Evolutionary conservation across 2,113 vertebrate genomes (phyloP).

Genomic region (Cyanistes caeruleus): DNA sequence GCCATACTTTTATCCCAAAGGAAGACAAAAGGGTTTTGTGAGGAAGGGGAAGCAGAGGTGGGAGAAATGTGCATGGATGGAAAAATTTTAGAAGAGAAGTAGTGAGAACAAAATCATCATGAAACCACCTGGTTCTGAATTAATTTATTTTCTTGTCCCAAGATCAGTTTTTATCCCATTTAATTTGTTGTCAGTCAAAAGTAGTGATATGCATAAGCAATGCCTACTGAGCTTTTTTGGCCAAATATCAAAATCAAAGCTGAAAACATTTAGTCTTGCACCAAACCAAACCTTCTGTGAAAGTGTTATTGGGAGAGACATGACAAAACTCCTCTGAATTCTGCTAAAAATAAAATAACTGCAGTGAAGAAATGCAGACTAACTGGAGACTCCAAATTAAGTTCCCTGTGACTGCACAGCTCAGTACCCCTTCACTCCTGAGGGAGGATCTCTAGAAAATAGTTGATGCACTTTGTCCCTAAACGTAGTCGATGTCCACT

Average conservation of each 20-base stretch:
- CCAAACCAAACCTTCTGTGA: neutral
- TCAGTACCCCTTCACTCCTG: rapidly evolving
- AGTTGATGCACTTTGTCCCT: neutral
- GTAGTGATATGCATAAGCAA: neutral
- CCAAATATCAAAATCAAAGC: neutral
- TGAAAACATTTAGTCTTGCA: neutral
- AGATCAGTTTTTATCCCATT: neutral
- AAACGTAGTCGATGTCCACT: neutral
- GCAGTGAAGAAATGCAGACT: neutral
- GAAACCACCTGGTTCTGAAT: neutral
- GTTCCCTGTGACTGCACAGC: neutral
- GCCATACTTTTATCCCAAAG: neutral
- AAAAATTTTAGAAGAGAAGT: neutral
- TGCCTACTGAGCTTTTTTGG: neutral
- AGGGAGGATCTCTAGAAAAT: neutral
- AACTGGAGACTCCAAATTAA: neutral
- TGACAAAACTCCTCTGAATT: neutral
- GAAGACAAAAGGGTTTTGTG: neutral
- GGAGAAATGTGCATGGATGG: rapidly evolving
- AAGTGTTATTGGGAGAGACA: neutral
- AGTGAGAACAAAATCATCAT: neutral
- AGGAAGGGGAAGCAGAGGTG: rapidly evolving
- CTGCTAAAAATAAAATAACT: neutral
- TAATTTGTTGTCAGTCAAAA: neutral
- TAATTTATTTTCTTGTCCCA: neutral